Evolutionary conservation across 2,888 invertebrate genomes (phyloP).

Genomic region (Patella caerulea): DNA sequence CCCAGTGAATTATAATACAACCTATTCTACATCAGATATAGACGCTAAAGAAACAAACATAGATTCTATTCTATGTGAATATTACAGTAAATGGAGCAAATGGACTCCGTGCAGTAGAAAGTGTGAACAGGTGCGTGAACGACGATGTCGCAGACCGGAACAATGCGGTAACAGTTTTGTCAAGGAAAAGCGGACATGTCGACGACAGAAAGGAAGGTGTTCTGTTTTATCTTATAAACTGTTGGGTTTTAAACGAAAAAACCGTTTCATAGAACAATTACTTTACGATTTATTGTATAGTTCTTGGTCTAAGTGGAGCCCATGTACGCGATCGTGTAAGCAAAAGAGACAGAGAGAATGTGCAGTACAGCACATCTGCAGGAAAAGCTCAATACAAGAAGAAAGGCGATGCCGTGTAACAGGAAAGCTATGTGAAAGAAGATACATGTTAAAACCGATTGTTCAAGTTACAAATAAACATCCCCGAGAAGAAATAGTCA

Average conservation of each 20-base stretch:
- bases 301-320: constrained; percentile 86
- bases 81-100: constrained; percentile 63
- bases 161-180: constrained; percentile 63
- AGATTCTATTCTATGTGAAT: constrained; percentile 44
- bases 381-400: constrained; percentile 83
- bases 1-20: background rate
- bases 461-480: constrained; percentile 19
- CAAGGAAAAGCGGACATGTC: constrained; percentile 64
- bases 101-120: constrained; percentile 64
- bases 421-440: constrained; percentile 82
- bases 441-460: constrained; percentile 37
- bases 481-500: background rate
- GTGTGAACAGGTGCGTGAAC: constrained; percentile 66
- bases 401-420: constrained; percentile 88
- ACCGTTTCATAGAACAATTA: constrained; percentile 56
- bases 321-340: constrained; percentile 84
- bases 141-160: constrained; percentile 52
- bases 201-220: constrained; percentile 41
- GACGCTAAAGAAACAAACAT: constrained; percentile 12
- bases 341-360: constrained; percentile 84
- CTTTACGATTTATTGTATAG: constrained; percentile 69
- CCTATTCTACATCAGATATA: background rate
- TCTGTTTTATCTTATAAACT: constrained; percentile 43
- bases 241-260: constrained; percentile 46
- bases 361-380: constrained; percentile 81